Conservation (phyloP, 1,140 invertebrate genomes). For the Wasmannia auropunctata region DNA sequence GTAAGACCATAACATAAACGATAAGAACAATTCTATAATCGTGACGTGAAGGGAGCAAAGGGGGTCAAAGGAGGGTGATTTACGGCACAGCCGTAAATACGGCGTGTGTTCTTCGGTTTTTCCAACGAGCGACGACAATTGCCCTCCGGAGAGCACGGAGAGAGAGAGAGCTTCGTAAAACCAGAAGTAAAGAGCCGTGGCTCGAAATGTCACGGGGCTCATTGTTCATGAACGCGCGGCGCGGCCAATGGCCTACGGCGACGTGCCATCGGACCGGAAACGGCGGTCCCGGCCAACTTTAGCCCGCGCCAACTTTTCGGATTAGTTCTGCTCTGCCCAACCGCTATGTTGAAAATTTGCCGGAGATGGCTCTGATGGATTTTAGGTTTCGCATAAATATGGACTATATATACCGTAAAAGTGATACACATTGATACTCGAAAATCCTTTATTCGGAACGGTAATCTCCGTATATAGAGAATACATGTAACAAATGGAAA, state of each 20-base stretch:
- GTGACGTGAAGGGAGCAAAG: background rate
- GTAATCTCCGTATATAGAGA: background rate
- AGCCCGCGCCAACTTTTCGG: slow-evolving; percentile 62
- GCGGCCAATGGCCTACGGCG: slow-evolving; percentile 34
- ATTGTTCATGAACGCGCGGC: slow-evolving; percentile 51
- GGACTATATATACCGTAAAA: background rate
- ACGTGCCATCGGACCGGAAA: slow-evolving; percentile 56
- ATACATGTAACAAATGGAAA: background rate
- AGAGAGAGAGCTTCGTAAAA: slow-evolving; percentile 57
- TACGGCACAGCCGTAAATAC: slow-evolving; percentile 52
- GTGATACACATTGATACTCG: background rate
- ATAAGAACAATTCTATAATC: background rate
- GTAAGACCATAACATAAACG: background rate
- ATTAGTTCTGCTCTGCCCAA: slow-evolving; percentile 25
- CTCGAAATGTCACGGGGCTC: slow-evolving; percentile 65
- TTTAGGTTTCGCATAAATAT: background rate
- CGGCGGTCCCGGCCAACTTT: slow-evolving; percentile 53
- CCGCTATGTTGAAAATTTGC: slow-evolving; percentile 54
- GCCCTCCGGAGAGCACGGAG: background rate
- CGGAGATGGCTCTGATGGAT: background rate
- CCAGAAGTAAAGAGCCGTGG: slow-evolving; percentile 62
- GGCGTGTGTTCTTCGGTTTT: slow-evolving; percentile 41
- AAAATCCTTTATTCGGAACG: background rate
- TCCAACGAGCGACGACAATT: slow-evolving; percentile 44
- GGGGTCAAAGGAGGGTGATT: slow-evolving; percentile 12